Percentiles rank a stretch among this genome's conserved stretches.
phyloP scores from a whole-genome alignment of 2,113 vertebrate genomes.

The Oceanites oceanicus region DNA sequence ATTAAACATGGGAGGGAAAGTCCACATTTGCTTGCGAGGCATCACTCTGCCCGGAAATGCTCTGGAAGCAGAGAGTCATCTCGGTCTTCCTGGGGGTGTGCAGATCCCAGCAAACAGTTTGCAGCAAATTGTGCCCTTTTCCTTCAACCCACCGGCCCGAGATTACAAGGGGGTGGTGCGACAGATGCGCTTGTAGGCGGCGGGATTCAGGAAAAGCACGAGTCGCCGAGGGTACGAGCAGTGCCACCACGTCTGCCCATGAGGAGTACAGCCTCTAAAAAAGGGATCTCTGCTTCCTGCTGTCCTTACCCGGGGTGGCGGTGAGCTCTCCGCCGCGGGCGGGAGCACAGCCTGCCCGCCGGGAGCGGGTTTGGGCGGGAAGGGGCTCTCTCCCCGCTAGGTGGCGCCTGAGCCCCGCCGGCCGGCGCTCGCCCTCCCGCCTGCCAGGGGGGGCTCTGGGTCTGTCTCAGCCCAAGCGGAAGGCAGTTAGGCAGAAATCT shows the following conservation, averaged over 20 bases:
- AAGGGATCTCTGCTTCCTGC: not conserved
- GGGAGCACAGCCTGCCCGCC: not conserved
- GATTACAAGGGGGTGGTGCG: accelerated
- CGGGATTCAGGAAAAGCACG: not conserved
- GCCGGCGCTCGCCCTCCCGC: not conserved
- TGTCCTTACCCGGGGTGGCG: not conserved
- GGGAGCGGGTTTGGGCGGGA: not conserved
- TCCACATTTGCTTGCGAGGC: not conserved
- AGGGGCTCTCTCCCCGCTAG: conserved; percentile 55
- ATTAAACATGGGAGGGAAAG: conserved; percentile 8
- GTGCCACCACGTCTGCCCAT: accelerated
- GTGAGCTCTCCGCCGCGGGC: not conserved
- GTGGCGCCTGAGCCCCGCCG: conserved; percentile 66
- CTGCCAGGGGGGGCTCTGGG: not conserved
- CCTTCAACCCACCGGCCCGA: not conserved
- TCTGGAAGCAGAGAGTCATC: not conserved
- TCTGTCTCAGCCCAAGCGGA: not conserved
- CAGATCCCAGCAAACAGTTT: not conserved
- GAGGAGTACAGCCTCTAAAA: not conserved
- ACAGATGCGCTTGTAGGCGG: accelerated
- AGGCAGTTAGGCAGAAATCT: not conserved
- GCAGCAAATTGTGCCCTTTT: not conserved
- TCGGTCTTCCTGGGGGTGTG: not conserved
- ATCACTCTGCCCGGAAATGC: not conserved
- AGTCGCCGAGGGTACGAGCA: not conserved